Conservation (phyloP, 30 jellyfish, hydroid and myxozoan genomes). For the Pelagia noctiluca region DNA sequence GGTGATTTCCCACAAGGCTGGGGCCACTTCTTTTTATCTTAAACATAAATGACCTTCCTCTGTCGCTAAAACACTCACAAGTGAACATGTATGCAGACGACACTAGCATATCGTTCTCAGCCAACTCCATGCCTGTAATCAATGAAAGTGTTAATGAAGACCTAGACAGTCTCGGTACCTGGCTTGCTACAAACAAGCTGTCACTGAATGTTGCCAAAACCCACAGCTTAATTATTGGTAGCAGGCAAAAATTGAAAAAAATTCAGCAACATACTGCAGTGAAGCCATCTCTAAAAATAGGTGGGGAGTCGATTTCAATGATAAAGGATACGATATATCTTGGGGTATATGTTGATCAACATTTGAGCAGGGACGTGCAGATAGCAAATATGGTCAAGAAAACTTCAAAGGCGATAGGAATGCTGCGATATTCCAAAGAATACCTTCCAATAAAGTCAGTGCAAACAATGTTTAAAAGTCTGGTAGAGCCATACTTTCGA, state of each 20-base stretch:
- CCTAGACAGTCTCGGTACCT: neutral
- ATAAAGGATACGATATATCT: neutral
- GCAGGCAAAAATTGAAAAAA: neutral
- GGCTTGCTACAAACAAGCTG: neutral
- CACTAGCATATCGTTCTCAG: constrained; percentile 5
- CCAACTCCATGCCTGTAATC: constrained; percentile 12
- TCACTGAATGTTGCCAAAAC: constrained; percentile 18
- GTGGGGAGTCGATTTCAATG: neutral
- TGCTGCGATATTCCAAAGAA: too few relatives aligned
- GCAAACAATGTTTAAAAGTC: too few relatives aligned
- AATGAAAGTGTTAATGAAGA: neutral
- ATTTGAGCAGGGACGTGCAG: too few relatives aligned
- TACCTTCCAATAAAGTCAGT: too few relatives aligned
- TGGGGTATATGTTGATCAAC: neutral
- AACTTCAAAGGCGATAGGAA: too few relatives aligned
- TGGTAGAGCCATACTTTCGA: too few relatives aligned
- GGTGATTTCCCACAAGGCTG: neutral
- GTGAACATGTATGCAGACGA: constrained; percentile 16
- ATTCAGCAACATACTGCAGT: neutral
- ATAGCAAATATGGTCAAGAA: too few relatives aligned
- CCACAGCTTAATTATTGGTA: constrained; percentile 10
- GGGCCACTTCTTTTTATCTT: neutral
- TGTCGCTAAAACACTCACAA: constrained; percentile 14
- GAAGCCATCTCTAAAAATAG: neutral
- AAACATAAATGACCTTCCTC: too few relatives aligned